These are phyloP conservation scores for Manis javanica DNA, from an alignment of 2,797 vertebrate species.

Conservation along the genomic window DNA sequence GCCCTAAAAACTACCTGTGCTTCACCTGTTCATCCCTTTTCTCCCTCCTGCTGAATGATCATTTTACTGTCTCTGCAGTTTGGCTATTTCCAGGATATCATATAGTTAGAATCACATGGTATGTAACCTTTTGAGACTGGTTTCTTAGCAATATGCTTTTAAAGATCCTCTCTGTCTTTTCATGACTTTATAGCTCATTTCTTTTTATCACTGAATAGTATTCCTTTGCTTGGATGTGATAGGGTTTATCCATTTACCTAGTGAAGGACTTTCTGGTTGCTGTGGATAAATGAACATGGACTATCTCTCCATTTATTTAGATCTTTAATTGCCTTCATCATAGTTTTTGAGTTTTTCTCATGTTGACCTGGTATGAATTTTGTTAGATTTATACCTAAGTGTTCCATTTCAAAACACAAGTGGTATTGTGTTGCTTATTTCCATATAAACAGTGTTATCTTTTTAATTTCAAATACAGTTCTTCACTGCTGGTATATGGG, in stretches of 20 bases:
- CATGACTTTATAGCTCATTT: neutral
- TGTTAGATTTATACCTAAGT: neutral
- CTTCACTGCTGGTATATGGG: neutral
- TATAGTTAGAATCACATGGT: neutral
- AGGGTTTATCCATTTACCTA: neutral
- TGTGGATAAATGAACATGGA: neutral
- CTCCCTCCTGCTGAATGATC: neutral
- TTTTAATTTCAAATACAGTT: constrained; percentile 28
- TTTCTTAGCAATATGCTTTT: neutral
- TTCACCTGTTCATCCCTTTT: neutral
- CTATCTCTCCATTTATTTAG: neutral
- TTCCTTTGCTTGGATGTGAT: neutral
- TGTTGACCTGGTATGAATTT: neutral
- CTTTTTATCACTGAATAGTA: neutral
- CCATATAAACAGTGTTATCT: neutral
- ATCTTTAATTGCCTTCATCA: neutral
- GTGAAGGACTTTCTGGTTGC: neutral
- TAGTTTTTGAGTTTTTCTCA: neutral
- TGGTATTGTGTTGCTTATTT: neutral
- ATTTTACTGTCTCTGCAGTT: neutral
- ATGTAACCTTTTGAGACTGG: neutral
- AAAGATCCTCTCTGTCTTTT: neutral
- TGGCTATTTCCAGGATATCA: neutral
- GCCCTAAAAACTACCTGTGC: neutral
- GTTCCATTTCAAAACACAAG: neutral